Evolutionary conservation across 2,113 vertebrate genomes (phyloP).

Genomic region (Procapra przewalskii): DNA sequence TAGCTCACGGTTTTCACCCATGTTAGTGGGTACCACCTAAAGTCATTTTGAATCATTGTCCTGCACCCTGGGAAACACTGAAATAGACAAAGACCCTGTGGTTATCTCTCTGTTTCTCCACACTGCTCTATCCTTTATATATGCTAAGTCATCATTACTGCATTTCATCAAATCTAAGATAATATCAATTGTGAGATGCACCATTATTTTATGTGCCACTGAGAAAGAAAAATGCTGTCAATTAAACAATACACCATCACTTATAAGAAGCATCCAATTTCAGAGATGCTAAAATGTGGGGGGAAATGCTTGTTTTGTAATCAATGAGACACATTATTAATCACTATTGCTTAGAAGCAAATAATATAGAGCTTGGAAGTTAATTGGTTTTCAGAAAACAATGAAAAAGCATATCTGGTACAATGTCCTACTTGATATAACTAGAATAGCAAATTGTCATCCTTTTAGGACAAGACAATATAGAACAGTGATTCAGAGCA

Average conservation of each 20-base stretch:
- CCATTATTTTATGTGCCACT: conserved; percentile 67
- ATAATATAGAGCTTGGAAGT: conserved; percentile 76
- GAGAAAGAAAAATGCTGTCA: conserved; percentile 71
- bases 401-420: conserved; percentile 69
- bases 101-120: neutral
- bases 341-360: conserved; percentile 78
- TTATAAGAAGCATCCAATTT: conserved; percentile 66
- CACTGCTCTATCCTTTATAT: conserved; percentile 13
- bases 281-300: conserved; percentile 58
- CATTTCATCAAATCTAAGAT: conserved; percentile 58
- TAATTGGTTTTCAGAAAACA: conserved; percentile 75
- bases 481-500: neutral
- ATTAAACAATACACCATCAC: conserved; percentile 63
- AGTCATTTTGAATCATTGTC: neutral
- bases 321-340: conserved; percentile 73
- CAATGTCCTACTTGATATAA: conserved; percentile 70
- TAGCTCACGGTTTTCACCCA: neutral
- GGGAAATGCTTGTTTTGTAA: conserved; percentile 28
- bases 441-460: conserved; percentile 70
- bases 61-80: neutral
- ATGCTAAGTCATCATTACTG: conserved; percentile 56
- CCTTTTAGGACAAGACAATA: neutral
- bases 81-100: neutral
- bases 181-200: conserved; percentile 54
- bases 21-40: neutral